Base-by-base conservation (phyloP, 2,888 invertebrate species). In the Aphodius sticticus region DNA sequence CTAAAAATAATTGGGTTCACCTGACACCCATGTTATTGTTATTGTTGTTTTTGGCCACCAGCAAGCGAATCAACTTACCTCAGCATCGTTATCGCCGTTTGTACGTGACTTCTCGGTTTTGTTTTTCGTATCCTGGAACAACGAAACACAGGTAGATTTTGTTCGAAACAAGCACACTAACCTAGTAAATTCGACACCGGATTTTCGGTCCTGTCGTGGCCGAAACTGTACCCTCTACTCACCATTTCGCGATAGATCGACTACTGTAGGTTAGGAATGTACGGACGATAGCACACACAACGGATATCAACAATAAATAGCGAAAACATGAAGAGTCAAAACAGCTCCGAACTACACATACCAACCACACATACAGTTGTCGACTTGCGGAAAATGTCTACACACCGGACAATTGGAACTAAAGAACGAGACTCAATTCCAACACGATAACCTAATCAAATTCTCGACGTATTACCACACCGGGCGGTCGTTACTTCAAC, bases 111-210 rank as follows among this genome's bases (percentile, higher is more conserved):
- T 92, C 85, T 92, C 92, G 84, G 89, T 88, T 90, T 92, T 92
- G 86, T 90, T 91, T 91, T 92, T 92, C 90, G 91, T 90, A 87
- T 90, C 91, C 90, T 91, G 90, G 89, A 91, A 90, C 83, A 88
- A 89, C 86, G 89, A 89, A 86, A 81, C 76, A 80, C 81, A 81
- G 53, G 12, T 53, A 78, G 81, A 81, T 79, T 79, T 82, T 83
- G 83, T 81, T 79, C 81, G 82, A 15, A 81, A 81, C 81, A 77
- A 77, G 75, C 82, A 81, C 81, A 84, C 83, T 84, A 84, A 84
- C 84, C 84, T 84, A 84, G 79, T 80, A 84, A 82, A 80, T 78
- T 81, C 81, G 76, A 76, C 38, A 53, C 69, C 37, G 35, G 77
- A 36, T 69, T 69, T 77, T 69, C 16, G 69, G n/a, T 69, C 6